Conservation (phyloP, 2,888 invertebrate species). For the Brachyptera risi region DNA sequence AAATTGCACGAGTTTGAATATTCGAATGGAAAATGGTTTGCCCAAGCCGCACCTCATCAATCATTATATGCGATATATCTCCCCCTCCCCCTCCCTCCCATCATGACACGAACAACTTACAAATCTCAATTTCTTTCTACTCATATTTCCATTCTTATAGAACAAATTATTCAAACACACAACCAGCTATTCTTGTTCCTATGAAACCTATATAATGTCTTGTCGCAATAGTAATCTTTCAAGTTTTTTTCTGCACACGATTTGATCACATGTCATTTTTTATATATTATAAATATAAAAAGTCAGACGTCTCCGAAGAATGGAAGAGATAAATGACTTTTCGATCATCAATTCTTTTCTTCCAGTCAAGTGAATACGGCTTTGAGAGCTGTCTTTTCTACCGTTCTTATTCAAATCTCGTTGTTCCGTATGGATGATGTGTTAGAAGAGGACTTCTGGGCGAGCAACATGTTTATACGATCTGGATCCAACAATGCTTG, state of each 20-base stretch:
- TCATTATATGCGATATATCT: no score
- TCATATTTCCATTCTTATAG: background rate
- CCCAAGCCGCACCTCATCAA: no score
- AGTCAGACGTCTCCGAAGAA: background rate
- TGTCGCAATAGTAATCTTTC: slow-evolving; percentile 18
- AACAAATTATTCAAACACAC: slow-evolving; percentile 16
- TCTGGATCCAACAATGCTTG: no score
- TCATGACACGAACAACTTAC: background rate
- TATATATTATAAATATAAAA: slow-evolving; percentile 8
- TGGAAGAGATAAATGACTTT: slow-evolving; percentile 8
- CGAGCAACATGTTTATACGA: no score
- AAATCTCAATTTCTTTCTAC: background rate
- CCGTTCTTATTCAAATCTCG: no score
- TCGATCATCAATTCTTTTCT: slow-evolving; percentile 12
- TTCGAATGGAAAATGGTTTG: no score
- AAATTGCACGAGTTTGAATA: no score
- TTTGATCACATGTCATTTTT: slow-evolving; percentile 13
- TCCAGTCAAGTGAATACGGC: slow-evolving; percentile 11
- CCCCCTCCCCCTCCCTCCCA: no score
- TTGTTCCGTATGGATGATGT: no score
- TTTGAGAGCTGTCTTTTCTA: no score
- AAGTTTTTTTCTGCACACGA: background rate
- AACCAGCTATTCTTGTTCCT: background rate
- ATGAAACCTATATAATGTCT: slow-evolving; percentile 2
- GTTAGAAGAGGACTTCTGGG: no score